A percentile compares a stretch with the other conserved stretches of the same genome.
phyloP scores from a whole-genome alignment of 2,888 invertebrate genomes.

The Taphrorychus bicolor region DNA sequence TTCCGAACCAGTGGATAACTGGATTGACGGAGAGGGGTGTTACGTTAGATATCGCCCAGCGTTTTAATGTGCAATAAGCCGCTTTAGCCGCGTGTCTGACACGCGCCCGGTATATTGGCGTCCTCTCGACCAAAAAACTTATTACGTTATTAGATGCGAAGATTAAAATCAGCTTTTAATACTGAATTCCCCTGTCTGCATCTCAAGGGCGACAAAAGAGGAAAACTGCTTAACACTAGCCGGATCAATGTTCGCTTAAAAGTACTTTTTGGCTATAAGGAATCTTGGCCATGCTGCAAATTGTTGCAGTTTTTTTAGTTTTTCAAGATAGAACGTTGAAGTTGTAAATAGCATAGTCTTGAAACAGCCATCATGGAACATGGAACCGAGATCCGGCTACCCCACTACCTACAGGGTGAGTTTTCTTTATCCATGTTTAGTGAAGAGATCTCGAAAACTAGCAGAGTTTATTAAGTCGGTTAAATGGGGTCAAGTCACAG shows the following conservation, averaged over 20 bases:
- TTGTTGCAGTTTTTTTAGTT: too few relatives aligned
- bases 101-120: constrained; percentile 48
- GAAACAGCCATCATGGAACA: too few relatives aligned
- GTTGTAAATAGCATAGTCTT: too few relatives aligned
- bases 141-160: constrained; percentile 49
- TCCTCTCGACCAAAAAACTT: constrained; percentile 52
- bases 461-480: too few relatives aligned
- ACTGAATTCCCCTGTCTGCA: neutral
- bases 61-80: constrained; percentile 55
- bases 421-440: too few relatives aligned
- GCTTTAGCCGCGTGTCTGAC: constrained; percentile 49
- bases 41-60: constrained; percentile 38
- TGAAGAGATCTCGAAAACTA: too few relatives aligned
- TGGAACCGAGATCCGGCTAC: too few relatives aligned
- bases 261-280: neutral
- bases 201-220: neutral
- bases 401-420: too few relatives aligned
- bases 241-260: neutral
- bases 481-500: too few relatives aligned
- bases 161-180: constrained; percentile 47
- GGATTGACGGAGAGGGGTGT: constrained; percentile 35
- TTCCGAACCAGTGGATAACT: constrained; percentile 36
- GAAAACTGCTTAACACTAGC: too few relatives aligned
- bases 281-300: too few relatives aligned
- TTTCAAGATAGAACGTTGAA: too few relatives aligned